These are phyloP conservation scores for Drosophila mimica DNA, from an alignment of 2,888 invertebrate species.

Conservation along the genomic window DNA sequence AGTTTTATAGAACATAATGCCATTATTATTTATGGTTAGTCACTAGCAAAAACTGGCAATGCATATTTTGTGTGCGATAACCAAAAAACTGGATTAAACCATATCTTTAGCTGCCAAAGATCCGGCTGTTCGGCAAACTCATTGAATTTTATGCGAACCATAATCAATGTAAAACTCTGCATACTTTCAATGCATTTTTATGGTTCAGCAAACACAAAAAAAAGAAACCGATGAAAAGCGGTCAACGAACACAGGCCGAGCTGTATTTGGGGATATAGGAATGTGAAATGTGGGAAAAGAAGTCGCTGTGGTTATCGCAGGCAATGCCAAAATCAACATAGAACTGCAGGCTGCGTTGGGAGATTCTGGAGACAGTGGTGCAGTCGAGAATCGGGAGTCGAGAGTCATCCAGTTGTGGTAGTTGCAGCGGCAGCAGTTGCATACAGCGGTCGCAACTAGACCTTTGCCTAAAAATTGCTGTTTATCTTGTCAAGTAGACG, in stretches of 20 bases:
- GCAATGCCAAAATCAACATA: slow-evolving; percentile 26
- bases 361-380: slow-evolving; percentile 20
- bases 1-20: neutral
- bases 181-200: slow-evolving; percentile 66
- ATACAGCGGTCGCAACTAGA: slow-evolving; percentile 39
- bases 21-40: neutral
- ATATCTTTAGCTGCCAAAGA: slow-evolving; percentile 39
- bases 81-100: slow-evolving; percentile 30
- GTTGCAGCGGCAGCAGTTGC: neutral
- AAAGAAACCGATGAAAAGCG: slow-evolving; percentile 49
- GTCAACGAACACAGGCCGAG: slow-evolving; percentile 68
- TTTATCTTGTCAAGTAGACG: slow-evolving; percentile 69
- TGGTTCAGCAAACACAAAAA: slow-evolving; percentile 32
- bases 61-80: slow-evolving; percentile 7
- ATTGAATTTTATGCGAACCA: slow-evolving; percentile 65
- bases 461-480: slow-evolving; percentile 76
- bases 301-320: slow-evolving; percentile 57
- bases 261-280: slow-evolving; percentile 29
- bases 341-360: slow-evolving; percentile 6
- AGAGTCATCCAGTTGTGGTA: slow-evolving; percentile 13
- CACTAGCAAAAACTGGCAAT: neutral
- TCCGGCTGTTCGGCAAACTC: slow-evolving; percentile 56
- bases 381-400: slow-evolving; percentile 9
- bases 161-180: slow-evolving; percentile 67
- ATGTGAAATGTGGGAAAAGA: slow-evolving; percentile 19